Evolutionary conservation across 2,113 vertebrate species (phyloP).

Genomic region (Diadophis punctatus): DNA sequence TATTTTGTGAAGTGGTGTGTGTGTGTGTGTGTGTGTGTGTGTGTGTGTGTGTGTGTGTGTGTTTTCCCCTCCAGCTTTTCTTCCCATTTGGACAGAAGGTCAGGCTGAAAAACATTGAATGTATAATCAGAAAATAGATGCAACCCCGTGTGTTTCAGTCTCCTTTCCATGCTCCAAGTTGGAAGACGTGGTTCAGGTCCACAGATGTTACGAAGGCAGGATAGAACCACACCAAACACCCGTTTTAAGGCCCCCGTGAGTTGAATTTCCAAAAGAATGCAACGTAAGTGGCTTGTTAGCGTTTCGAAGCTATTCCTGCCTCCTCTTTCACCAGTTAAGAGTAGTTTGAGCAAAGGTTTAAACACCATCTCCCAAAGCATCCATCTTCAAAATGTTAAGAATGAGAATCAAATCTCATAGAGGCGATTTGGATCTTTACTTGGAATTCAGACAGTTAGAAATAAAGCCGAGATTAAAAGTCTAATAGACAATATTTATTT

Average conservation of each 20-base stretch:
- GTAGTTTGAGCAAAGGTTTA: not conserved
- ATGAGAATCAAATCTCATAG: no score
- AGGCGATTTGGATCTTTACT: no score
- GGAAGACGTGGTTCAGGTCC: not conserved
- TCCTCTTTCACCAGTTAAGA: not conserved
- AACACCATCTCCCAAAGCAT: not conserved
- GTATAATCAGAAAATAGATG: rapidly evolving
- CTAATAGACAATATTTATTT: no score
- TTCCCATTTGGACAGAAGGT: not conserved
- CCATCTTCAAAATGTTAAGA: no score
- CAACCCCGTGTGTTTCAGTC: not conserved
- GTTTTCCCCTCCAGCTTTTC: no score
- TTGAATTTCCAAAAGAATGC: not conserved
- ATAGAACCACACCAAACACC: not conserved
- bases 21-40: not conserved
- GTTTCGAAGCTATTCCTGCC: not conserved
- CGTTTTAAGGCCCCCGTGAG: not conserved
- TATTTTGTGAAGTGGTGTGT: not conserved
- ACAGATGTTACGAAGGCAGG: not conserved
- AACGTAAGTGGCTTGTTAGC: not conserved
- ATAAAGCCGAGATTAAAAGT: no score
- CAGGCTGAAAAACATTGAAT: not conserved
- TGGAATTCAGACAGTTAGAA: no score
- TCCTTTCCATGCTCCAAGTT: not conserved
- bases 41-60: rapidly evolving